Evolutionary conservation across 1,140 invertebrate species (phyloP).

Genomic region (Mactra quadrangularis): DNA sequence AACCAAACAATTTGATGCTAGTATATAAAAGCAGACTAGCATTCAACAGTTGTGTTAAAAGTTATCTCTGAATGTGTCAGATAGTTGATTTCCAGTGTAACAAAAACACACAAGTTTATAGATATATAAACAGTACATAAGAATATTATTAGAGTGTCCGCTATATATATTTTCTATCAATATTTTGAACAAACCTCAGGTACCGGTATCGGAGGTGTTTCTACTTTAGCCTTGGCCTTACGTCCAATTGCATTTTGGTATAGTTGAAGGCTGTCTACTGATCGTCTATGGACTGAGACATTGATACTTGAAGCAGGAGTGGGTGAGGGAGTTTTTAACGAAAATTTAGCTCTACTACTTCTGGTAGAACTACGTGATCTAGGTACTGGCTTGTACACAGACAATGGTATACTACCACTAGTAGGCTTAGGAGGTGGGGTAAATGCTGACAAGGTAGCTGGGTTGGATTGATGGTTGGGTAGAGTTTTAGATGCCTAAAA

Average conservation of each 20-base stretch:
- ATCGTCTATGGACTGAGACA: constrained; percentile 42
- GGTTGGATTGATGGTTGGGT: constrained; percentile 17
- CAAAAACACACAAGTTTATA: no score
- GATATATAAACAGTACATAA: not conserved
- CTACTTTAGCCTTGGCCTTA: constrained; percentile 29
- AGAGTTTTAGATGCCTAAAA: constrained; percentile 28
- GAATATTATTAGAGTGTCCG: not conserved
- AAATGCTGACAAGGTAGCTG: constrained; percentile 72
- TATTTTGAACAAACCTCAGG: constrained; percentile 52
- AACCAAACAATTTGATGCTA: no score
- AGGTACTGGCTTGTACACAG: constrained; percentile 63
- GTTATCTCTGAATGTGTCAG: not conserved
- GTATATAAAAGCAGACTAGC: no score
- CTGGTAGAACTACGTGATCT: constrained; percentile 49
- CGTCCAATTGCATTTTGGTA: constrained; percentile 34
- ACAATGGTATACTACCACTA: constrained; percentile 60
- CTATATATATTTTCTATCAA: not conserved
- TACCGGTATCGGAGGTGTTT: not conserved
- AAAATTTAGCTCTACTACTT: constrained; percentile 35
- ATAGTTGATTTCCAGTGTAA: no score
- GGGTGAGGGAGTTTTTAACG: constrained; percentile 53
- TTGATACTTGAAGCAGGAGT: constrained; percentile 20
- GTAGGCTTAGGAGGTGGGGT: constrained; percentile 72
- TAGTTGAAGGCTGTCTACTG: constrained; percentile 55
- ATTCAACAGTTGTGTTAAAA: no score